Conservation (phyloP, 2,113 vertebrate species). For the Erythrocebus patas region DNA sequence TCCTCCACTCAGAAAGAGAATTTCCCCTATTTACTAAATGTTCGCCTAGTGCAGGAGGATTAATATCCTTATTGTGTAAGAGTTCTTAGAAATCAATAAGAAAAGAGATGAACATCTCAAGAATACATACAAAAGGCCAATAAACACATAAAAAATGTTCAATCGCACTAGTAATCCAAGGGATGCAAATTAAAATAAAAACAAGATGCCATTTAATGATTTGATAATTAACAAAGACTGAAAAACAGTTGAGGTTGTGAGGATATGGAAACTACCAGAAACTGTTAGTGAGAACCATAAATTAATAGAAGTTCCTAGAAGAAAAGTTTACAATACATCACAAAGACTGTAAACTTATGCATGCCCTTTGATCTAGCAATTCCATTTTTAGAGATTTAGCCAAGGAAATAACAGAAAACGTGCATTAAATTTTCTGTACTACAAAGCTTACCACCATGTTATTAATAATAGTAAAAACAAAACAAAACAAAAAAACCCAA, state of each 20-base stretch:
- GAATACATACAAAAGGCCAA: background rate
- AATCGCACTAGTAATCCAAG: background rate
- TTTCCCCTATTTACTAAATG: background rate
- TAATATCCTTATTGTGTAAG: background rate
- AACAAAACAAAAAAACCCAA: too few relatives aligned
- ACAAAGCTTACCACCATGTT: background rate
- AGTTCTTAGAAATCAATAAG: background rate
- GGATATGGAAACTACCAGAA: background rate
- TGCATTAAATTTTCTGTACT: background rate
- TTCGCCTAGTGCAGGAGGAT: accelerated
- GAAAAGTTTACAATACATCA: background rate
- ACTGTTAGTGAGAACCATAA: background rate
- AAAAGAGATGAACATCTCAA: background rate
- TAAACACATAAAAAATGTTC: background rate
- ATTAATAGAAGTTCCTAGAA: background rate
- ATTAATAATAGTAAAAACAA: background rate
- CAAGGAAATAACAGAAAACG: constrained; percentile 9
- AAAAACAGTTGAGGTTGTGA: background rate
- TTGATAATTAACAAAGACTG: background rate
- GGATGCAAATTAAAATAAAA: background rate
- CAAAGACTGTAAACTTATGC: background rate
- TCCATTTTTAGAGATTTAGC: background rate
- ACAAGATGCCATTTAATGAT: background rate
- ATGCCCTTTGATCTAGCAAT: background rate
- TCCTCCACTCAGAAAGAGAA: background rate